Percentiles rank a stretch among this genome's conserved stretches.
phyloP scores from a whole-genome alignment of 2,888 invertebrate genomes.

The Hartigia nigra region DNA sequence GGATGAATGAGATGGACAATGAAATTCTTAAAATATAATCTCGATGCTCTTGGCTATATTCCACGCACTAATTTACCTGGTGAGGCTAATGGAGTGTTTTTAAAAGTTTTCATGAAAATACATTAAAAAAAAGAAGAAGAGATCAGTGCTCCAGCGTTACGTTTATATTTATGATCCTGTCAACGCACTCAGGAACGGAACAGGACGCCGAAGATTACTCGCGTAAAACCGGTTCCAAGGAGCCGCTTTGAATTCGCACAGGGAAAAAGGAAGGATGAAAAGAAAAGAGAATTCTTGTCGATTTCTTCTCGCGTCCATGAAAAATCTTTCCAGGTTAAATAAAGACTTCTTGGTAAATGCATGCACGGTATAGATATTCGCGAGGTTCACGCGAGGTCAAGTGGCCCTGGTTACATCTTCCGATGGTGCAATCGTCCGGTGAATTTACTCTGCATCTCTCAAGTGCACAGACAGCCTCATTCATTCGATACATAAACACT shows the following conservation, averaged over 20 bases:
- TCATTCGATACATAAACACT: background rate
- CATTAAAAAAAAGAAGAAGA: background rate
- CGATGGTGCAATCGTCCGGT: background rate
- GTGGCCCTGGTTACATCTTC: constrained; percentile 23
- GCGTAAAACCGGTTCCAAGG: background rate
- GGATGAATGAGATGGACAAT: background rate
- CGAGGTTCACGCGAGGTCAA: constrained; percentile 35
- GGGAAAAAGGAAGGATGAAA: background rate
- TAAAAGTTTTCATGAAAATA: background rate
- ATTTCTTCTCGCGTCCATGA: background rate
- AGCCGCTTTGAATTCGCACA: background rate
- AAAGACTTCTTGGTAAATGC: constrained; percentile 15
- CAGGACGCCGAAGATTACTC: background rate
- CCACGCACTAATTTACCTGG: background rate
- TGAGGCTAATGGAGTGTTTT: background rate
- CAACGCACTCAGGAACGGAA: background rate
- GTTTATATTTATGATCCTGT: background rate
- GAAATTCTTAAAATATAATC: background rate
- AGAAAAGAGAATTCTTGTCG: background rate
- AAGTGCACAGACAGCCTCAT: background rate
- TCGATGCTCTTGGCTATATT: background rate
- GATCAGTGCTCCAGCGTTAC: background rate
- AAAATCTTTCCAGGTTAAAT: background rate
- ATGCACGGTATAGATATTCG: constrained; percentile 25
- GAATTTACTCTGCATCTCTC: background rate